Percentiles rank a stretch among this genome's conserved stretches.
Conservation (phyloP, 30 jellyfish, hydroid and myxozoan genomes). For the Catostylus mosaicus region DNA sequence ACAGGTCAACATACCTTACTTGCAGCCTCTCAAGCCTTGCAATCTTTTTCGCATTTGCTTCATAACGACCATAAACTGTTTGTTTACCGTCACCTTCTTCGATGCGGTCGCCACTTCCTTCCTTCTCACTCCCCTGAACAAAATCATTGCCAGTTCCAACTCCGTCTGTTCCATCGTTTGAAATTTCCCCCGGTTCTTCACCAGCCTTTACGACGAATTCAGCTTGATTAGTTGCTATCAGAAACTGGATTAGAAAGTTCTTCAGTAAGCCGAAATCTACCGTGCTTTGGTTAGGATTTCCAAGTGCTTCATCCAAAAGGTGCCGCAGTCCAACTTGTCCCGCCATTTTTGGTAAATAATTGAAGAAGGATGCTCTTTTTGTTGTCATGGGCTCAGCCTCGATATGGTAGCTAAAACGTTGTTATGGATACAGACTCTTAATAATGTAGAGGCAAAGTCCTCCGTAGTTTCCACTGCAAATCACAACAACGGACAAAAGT, state of each 20-base stretch:
- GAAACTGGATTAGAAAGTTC: slow-evolving; percentile 54
- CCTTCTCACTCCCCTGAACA: no score
- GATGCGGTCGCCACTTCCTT: no score
- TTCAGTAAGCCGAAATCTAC: slow-evolving; percentile 71
- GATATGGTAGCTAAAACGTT: neutral
- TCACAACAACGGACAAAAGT: no score
- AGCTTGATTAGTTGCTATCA: slow-evolving; percentile 35
- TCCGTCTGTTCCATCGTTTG: neutral
- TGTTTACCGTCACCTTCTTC: no score
- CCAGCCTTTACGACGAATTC: neutral
- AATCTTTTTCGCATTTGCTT: neutral
- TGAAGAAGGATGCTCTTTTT: slow-evolving; percentile 16
- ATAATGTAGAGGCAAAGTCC: neutral
- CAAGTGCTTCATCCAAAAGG: slow-evolving; percentile 9
- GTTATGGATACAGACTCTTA: neutral
- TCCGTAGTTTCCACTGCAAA: no score
- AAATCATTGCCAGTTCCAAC: neutral
- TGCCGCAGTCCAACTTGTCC: neutral
- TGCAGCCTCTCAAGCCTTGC: neutral
- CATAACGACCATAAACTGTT: no score
- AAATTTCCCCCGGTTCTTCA: neutral
- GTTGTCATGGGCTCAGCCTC: slow-evolving; percentile 29
- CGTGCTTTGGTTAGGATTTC: slow-evolving; percentile 49
- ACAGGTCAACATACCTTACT: neutral
- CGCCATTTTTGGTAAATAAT: slow-evolving; percentile 2